Percentiles rank a stretch among this genome's conserved stretches.
These are phyloP conservation scores for Porites cylindrica DNA, from an alignment of 92 coral and sea anemone genomes.

Conservation along the genomic window DNA sequence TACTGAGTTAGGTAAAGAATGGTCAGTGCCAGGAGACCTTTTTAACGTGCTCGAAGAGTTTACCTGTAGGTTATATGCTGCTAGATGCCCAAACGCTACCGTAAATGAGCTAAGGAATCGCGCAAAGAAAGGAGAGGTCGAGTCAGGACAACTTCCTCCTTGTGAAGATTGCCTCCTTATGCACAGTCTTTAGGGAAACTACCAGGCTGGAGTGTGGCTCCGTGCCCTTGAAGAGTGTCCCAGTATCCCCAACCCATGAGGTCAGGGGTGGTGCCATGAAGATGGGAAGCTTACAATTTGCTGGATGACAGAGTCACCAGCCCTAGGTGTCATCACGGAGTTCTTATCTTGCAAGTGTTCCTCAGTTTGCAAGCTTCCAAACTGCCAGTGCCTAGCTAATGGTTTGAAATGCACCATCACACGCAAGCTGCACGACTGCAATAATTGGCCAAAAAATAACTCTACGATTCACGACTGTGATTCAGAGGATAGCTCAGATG, in stretches of 20 bases:
- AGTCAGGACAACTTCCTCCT: conserved; percentile 72
- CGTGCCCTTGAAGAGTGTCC: conserved; percentile 58
- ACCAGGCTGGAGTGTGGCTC: conserved; percentile 66
- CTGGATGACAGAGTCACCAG: conserved; percentile 68
- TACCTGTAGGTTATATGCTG: conserved; percentile 57
- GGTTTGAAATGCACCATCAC: conserved; percentile 53
- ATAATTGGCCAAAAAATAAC: conserved; percentile 47
- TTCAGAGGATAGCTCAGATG: conserved; percentile 43
- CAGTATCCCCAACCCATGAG: conserved; percentile 53
- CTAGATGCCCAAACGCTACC: conserved; percentile 26
- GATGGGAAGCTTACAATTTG: conserved; percentile 52
- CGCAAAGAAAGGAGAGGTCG: conserved; percentile 65
- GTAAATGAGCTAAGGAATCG: conserved; percentile 46
- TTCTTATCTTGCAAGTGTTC: conserved; percentile 53
- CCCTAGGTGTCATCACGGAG: conserved; percentile 59
- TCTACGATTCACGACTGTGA: conserved; percentile 26
- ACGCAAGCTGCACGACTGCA: conserved; percentile 59
- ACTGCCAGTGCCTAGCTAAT: conserved; percentile 59
- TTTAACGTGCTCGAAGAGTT: conserved; percentile 57
- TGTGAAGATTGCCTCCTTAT: conserved; percentile 62
- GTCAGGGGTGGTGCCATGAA: conserved; percentile 64
- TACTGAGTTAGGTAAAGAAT: conserved; percentile 53
- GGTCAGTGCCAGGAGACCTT: conserved; percentile 54
- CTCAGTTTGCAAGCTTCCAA: conserved; percentile 48
- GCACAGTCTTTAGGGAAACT: conserved; percentile 72